phyloP scores from a whole-genome alignment of 2,888 invertebrate genomes.

The Acrobasis suavella region DNA sequence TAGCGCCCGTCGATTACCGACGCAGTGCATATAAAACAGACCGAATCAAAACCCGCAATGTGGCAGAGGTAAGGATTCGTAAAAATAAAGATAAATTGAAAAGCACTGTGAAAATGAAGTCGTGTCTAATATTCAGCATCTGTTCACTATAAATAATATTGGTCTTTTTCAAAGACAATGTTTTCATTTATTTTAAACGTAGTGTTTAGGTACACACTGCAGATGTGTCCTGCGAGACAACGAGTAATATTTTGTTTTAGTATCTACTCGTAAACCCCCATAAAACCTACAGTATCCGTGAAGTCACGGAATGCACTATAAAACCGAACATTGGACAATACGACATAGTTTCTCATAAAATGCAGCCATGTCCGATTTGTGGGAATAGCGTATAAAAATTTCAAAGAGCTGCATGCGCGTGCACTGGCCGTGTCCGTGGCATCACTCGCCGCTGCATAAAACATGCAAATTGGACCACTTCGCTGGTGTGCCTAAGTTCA shows the following conservation, averaged over 20 bases:
- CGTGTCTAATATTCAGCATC: too few species aligned
- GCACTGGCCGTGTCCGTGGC: slow-evolving; percentile 58
- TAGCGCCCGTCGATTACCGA: slow-evolving; percentile 52
- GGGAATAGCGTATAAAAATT: slow-evolving; percentile 76
- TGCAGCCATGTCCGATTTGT: slow-evolving; percentile 71
- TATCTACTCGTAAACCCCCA: slow-evolving; percentile 8
- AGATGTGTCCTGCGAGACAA: slow-evolving; percentile 3
- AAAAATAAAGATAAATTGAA: not conserved
- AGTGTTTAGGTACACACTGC: not conserved
- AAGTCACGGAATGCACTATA: slow-evolving; percentile 36
- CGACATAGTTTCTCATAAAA: slow-evolving; percentile 63
- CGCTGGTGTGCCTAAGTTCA: slow-evolving; percentile 70
- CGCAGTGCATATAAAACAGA: slow-evolving; percentile 46
- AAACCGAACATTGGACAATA: slow-evolving; percentile 47
- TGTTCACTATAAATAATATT: too few species aligned
- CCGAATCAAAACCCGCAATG: slow-evolving; percentile 42
- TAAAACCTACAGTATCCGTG: slow-evolving; percentile 28
- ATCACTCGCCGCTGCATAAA: slow-evolving; percentile 75
- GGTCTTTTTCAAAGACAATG: not conserved
- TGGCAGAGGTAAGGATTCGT: slow-evolving; percentile 39
- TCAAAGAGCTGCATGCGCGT: slow-evolving; percentile 67
- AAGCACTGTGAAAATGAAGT: not conserved
- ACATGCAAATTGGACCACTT: slow-evolving; percentile 81
- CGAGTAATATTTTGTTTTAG: slow-evolving; percentile 26
- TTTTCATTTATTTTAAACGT: not conserved